A percentile compares a stretch with the other conserved stretches of the same genome.
Conservation (phyloP, 1,140 invertebrate species). For the Lepidurus arcticus region DNA sequence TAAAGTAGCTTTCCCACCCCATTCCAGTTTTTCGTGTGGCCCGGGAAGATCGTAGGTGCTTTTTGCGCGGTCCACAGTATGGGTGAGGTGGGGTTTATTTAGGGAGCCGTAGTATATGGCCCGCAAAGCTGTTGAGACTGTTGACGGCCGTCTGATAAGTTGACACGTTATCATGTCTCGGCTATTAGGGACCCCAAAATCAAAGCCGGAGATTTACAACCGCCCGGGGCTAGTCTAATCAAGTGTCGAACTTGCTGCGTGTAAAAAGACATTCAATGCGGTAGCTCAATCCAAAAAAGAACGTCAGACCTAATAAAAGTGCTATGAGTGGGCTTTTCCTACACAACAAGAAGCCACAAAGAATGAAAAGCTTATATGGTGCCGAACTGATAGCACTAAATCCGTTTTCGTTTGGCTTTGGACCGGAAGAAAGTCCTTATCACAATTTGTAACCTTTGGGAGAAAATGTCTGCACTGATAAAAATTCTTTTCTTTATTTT, state of each 20-base stretch:
- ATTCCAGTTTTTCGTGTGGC: background rate
- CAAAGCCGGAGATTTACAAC: constrained; percentile 21
- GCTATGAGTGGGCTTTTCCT: background rate
- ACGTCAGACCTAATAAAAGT: background rate
- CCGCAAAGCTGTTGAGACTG: constrained; percentile 17
- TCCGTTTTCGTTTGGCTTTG: too few species aligned
- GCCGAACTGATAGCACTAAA: background rate
- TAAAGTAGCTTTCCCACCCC: constrained; percentile 2
- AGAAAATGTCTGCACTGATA: too few species aligned
- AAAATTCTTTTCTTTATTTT: too few species aligned
- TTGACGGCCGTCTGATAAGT: constrained; percentile 21
- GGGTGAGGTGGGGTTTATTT: constrained; percentile 9
- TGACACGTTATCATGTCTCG: constrained; percentile 21
- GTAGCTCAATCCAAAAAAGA: background rate
- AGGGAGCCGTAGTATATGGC: background rate
- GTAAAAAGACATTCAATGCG: background rate
- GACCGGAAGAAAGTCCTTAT: too few species aligned
- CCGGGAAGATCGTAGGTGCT: background rate
- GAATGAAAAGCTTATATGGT: background rate
- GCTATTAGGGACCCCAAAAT: constrained; percentile 15
- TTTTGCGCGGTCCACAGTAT: background rate
- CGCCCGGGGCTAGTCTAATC: constrained; percentile 11
- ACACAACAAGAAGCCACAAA: background rate
- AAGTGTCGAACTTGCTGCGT: constrained; percentile 1
- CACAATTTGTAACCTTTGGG: too few species aligned